Evolutionary conservation across 2,797 vertebrate genomes (phyloP), one percentile per base, ranked within the genome.

Genomic region (Capromys pilorides): DNA sequence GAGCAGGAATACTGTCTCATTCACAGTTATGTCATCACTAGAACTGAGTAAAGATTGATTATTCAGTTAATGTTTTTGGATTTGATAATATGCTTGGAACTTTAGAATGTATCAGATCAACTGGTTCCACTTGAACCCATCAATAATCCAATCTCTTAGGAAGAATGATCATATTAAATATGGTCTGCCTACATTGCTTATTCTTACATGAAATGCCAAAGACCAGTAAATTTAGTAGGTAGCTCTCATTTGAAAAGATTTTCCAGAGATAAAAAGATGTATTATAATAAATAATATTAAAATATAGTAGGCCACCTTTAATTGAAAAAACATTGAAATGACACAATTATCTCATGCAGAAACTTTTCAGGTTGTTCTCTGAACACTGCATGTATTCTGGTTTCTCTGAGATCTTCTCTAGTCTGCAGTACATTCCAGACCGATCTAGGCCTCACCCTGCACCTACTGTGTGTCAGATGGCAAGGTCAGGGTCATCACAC

Each of bases 301-400:
- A 92, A 86, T 88, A 85, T 79, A 22, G 66, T 73, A 80, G 45
- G 75, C n/a, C 91, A 90, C 22, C 28, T 86, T 95, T 91, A 79
- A 95, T 67, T 87, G 73, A 95, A 96, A 95, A 95, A 67, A 73
- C 64, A 78, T 86, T 94, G 94, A 49, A 91, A 86, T 39, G n/a
- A 67, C 81, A 13, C 51, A 67, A 1, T 88, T 85, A 33, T 80
- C 59, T 79, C 82, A 45, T 13, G 22, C 49, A 86, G 33, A 80
- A 61, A 61, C 57, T 86, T 81, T 80, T 45, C 59, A 62, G 41
- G 28, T 51, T 86, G 16, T 57, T 85, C 57, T 39, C n/a, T 78
- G 90, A 84, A 85, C 69, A 28, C 4, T 7, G 5, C 19, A 31
- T 59, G 69, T 62, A 9, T 79, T 86, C 79, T 67, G 66, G 41